These are phyloP conservation scores for Lemur catta DNA, from an alignment of 2,797 vertebrate genomes.

Conservation along the genomic window DNA sequence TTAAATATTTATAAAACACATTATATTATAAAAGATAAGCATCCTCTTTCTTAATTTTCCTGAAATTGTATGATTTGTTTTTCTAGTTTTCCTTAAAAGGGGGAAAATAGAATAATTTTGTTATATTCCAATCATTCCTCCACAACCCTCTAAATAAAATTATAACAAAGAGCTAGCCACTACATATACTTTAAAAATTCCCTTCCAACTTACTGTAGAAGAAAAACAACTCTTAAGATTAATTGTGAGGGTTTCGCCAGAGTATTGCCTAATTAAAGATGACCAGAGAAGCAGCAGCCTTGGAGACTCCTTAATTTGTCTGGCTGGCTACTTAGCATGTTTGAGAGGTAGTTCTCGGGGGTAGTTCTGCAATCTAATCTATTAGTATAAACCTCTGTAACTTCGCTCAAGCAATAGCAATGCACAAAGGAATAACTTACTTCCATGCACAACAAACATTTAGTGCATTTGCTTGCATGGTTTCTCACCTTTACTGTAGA, in stretches of 20 bases:
- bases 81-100: neutral
- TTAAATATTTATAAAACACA: conserved; percentile 31
- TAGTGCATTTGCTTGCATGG: neutral
- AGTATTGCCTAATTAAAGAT: conserved; percentile 62
- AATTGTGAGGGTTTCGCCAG: conserved; percentile 47
- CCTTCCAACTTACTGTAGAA: neutral
- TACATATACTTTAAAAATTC: neutral
- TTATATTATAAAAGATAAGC: neutral
- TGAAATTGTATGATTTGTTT: neutral
- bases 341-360: conserved; percentile 6
- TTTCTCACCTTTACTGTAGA: conserved; percentile 35
- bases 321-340: conserved; percentile 22
- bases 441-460: conserved; percentile 35
- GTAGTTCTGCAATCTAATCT: neutral
- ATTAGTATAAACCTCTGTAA: conserved; percentile 49
- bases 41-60: neutral
- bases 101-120: neutral
- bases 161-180: conserved; percentile 12
- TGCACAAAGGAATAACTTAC: neutral
- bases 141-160: neutral
- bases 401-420: neutral
- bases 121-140: neutral
- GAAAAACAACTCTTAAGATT: conserved; percentile 60
- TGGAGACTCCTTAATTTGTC: conserved; percentile 45
- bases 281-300: conserved; percentile 15